Conservation (phyloP, 2,888 invertebrate genomes). For the Punctoribates punctum region DNA sequence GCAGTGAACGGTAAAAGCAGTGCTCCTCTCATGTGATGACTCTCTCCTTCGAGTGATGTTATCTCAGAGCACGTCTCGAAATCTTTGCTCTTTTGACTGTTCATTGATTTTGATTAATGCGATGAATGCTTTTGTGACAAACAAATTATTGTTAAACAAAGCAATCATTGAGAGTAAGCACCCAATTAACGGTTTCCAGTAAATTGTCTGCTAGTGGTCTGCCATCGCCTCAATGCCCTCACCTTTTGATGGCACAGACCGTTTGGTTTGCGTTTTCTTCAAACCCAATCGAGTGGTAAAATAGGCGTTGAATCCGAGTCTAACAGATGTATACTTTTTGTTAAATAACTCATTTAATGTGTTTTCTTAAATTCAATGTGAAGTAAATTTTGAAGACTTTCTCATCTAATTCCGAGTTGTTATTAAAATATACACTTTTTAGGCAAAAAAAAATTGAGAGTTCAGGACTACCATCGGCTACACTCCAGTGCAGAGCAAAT, state of each 20-base stretch:
- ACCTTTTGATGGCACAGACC: neutral
- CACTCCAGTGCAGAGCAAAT: conserved; percentile 5
- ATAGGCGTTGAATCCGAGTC: neutral
- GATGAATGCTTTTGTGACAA: conserved; percentile 19
- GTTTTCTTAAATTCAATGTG: neutral
- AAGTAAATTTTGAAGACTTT: neutral
- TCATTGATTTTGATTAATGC: conserved; percentile 35
- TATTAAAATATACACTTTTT: conserved; percentile 27
- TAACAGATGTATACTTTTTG: conserved; percentile 9
- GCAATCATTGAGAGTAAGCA: conserved; percentile 23
- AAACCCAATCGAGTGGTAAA: neutral
- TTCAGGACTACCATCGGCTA: neutral
- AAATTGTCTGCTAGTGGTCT: neutral
- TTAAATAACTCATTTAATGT: conserved; percentile 4
- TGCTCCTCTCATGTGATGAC: neutral
- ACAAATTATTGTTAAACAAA: conserved; percentile 20
- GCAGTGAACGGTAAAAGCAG: neutral
- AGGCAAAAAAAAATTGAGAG: neutral
- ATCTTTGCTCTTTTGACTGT: neutral
- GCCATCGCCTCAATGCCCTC: conserved; percentile 17
- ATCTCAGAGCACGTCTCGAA: neutral
- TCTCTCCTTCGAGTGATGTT: neutral
- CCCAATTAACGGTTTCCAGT: conserved; percentile 24
- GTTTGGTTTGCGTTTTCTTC: neutral
- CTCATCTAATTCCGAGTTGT: neutral